These are phyloP conservation scores for Protonibea diacanthus DNA, from an alignment of 2,797 vertebrate species.

Conservation along the genomic window DNA sequence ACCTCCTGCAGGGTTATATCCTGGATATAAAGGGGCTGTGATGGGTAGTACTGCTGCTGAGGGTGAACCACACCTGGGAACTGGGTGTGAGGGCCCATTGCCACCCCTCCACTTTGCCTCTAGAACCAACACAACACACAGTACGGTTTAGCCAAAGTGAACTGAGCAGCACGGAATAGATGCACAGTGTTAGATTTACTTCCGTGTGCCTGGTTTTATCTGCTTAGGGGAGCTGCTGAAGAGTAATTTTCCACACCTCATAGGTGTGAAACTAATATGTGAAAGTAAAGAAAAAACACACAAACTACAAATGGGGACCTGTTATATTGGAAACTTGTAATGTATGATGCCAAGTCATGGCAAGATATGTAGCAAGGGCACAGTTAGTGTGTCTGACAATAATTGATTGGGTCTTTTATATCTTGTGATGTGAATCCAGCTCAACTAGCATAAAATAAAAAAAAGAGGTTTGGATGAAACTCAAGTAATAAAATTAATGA, in stretches of 20 bases:
- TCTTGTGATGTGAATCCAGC: neutral
- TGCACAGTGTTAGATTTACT: neutral
- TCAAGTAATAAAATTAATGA: conserved; percentile 1
- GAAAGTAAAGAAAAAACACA: too few relatives aligned
- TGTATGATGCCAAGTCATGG: neutral
- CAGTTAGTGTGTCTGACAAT: neutral
- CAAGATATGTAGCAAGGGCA: neutral
- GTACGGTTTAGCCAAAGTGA: neutral
- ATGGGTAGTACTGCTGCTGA: conserved; percentile 84
- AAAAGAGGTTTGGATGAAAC: neutral
- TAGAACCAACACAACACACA: conserved; percentile 67
- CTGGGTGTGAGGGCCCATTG: conserved; percentile 84
- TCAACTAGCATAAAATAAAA: neutral
- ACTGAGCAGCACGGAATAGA: neutral
- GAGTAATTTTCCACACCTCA: neutral
- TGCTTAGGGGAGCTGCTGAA: neutral
- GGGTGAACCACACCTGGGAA: conserved; percentile 86
- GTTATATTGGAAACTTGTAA: neutral
- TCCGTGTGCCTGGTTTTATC: neutral
- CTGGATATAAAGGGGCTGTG: conserved; percentile 85
- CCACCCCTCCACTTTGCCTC: conserved; percentile 85
- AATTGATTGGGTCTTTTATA: neutral
- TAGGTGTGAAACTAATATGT: neutral
- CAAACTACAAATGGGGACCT: neutral
- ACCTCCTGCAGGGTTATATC: conserved; percentile 94